phyloP scores from a whole-genome alignment of 2,888 invertebrate genomes.

The Tanytarsus gracilentus region DNA sequence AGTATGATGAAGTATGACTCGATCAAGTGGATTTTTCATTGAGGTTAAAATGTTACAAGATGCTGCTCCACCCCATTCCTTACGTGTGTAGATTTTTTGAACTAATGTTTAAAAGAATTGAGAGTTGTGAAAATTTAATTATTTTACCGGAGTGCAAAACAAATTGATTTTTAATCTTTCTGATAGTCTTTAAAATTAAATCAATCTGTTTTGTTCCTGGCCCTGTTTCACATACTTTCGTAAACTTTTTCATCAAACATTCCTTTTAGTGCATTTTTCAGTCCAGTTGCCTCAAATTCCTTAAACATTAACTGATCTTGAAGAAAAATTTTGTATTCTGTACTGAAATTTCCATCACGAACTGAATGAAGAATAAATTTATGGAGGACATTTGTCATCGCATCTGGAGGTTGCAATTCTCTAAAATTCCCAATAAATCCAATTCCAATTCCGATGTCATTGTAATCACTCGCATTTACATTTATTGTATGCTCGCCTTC shows the following conservation, averaged over 20 bases:
- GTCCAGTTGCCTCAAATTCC: no score
- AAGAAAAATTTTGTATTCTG: not conserved
- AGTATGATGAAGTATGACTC: not conserved
- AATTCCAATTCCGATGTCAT: not conserved
- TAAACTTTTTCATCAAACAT: no score
- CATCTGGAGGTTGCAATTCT: not conserved
- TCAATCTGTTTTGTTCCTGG: no score
- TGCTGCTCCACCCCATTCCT: not conserved
- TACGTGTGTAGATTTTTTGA: not conserved
- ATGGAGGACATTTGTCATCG: not conserved
- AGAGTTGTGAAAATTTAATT: no score
- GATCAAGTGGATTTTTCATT: not conserved
- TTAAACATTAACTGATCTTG: constrained; percentile 1
- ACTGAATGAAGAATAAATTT: not conserved
- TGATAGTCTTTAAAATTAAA: no score
- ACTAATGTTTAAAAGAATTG: no score
- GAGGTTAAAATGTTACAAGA: not conserved
- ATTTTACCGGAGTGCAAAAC: no score
- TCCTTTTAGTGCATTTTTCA: no score
- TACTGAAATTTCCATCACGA: not conserved
- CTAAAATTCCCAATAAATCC: not conserved
- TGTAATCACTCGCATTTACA: not conserved
- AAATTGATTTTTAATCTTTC: no score
- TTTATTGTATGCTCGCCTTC: constrained; percentile 2
- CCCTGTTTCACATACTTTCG: no score